phyloP scores from a whole-genome alignment of 1,140 invertebrate species.

The Hyphantria cunea region DNA sequence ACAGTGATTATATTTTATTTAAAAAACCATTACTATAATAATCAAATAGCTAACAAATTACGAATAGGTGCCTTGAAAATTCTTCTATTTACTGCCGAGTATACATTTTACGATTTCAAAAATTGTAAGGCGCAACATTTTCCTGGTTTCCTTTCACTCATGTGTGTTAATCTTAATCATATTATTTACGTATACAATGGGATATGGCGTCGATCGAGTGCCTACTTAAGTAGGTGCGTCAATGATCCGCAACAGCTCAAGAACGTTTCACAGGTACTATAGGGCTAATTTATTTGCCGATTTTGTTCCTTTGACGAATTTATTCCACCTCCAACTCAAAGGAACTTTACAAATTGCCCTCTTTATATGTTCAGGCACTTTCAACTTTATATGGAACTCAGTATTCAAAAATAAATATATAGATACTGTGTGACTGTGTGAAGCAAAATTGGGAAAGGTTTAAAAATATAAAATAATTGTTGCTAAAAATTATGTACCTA shows the following conservation, averaged over 20 bases:
- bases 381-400: not conserved
- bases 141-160: not conserved
- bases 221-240: not conserved
- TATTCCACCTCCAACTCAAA: conserved; percentile 13
- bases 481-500: too few relatives aligned
- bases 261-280: conserved; percentile 4
- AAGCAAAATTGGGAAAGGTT: too few relatives aligned
- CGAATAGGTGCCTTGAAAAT: too few relatives aligned
- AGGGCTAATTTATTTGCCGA: conserved; percentile 20
- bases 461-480: too few relatives aligned
- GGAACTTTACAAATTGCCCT: conserved; percentile 16
- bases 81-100: too few relatives aligned
- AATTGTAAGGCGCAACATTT: too few relatives aligned
- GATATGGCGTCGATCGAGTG: not conserved
- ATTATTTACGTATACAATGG: not conserved
- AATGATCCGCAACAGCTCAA: not conserved
- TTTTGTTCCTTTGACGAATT: conserved; percentile 21
- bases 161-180: not conserved
- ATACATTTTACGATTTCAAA: too few relatives aligned
- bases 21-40: too few relatives aligned
- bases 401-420: not conserved
- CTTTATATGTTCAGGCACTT: not conserved
- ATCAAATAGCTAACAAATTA: too few relatives aligned
- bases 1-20: too few relatives aligned
- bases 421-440: too few relatives aligned